Evolutionary conservation across 2,888 invertebrate species (phyloP).

Genomic region (Harpagoxenus sublaevis): DNA sequence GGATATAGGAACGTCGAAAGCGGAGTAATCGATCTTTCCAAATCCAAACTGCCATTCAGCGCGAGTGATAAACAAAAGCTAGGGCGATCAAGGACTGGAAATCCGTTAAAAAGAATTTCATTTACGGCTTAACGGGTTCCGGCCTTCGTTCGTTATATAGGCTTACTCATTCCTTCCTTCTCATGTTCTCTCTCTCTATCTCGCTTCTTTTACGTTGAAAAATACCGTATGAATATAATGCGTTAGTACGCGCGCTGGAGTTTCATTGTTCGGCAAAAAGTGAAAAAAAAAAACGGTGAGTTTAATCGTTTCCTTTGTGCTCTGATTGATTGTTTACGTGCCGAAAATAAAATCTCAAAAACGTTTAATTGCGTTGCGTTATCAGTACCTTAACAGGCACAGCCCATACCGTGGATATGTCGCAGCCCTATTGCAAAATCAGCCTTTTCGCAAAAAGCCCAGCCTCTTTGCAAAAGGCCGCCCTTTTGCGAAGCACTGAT

Average conservation of each 20-base stretch:
- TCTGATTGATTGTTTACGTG: conserved; percentile 68
- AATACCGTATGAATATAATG: conserved; percentile 71
- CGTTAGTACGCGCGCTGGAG: conserved; percentile 36
- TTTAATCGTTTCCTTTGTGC: conserved; percentile 67
- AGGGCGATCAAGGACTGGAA: conserved; percentile 77
- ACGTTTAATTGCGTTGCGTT: conserved; percentile 43
- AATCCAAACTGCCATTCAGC: conserved; percentile 76
- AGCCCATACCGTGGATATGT: neutral
- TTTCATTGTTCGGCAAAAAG: conserved; percentile 58
- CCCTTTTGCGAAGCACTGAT: too few relatives aligned
- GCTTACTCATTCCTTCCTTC: conserved; percentile 3
- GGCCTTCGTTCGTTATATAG: conserved; percentile 62
- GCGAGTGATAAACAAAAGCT: conserved; percentile 79
- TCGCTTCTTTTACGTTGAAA: conserved; percentile 59
- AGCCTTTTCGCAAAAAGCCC: too few relatives aligned
- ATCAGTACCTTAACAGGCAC: conserved; percentile 41
- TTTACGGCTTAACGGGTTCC: conserved; percentile 68
- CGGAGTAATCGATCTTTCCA: conserved; percentile 76
- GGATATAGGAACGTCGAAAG: conserved; percentile 59
- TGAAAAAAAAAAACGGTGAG: conserved; percentile 45
- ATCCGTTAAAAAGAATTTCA: conserved; percentile 74
- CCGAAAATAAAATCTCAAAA: conserved; percentile 43
- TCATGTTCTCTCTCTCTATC: conserved; percentile 30
- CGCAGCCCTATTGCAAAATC: too few relatives aligned
- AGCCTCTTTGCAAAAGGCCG: too few relatives aligned